Percentiles rank a stretch among this genome's conserved stretches.
Conservation (phyloP, 2,797 vertebrate genomes). For the Calcarius lapponicus region DNA sequence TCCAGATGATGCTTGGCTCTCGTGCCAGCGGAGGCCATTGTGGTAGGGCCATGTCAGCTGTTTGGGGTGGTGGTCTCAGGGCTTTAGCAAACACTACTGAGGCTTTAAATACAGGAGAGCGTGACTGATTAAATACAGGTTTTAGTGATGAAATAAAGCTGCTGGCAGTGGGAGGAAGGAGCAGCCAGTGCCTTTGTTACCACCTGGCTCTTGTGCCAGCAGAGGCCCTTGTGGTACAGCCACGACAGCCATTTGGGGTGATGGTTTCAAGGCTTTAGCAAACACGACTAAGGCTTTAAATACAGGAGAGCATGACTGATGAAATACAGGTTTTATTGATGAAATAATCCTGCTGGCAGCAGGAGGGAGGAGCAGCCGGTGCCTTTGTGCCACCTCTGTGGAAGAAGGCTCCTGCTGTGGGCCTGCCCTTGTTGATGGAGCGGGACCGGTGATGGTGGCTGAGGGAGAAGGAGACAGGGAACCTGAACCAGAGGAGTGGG, state of each 20-base stretch:
- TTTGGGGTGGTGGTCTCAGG: background rate
- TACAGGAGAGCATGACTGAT: background rate
- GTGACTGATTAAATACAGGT: background rate
- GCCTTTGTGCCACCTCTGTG: background rate
- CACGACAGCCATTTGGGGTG: background rate
- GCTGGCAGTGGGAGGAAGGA: background rate
- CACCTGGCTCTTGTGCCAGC: background rate
- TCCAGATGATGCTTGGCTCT: background rate
- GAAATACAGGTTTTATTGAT: background rate
- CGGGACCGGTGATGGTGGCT: accelerated
- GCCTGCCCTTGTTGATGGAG: background rate
- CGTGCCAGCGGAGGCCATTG: background rate
- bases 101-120: background rate
- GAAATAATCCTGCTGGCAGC: background rate
- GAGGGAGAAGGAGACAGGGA: background rate
- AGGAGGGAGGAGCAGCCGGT: background rate
- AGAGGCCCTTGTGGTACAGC: background rate
- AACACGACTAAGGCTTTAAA: background rate
- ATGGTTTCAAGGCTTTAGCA: background rate
- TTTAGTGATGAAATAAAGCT: background rate
- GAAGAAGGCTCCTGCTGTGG: accelerated
- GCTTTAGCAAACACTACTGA: background rate
- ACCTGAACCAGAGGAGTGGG: background rate
- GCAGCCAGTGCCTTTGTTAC: background rate
- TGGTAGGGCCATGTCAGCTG: background rate